Percentiles rank a stretch among this genome's conserved stretches.
Evolutionary conservation across 2,888 invertebrate genomes (phyloP).

Genomic region (Julus scandinavius): DNA sequence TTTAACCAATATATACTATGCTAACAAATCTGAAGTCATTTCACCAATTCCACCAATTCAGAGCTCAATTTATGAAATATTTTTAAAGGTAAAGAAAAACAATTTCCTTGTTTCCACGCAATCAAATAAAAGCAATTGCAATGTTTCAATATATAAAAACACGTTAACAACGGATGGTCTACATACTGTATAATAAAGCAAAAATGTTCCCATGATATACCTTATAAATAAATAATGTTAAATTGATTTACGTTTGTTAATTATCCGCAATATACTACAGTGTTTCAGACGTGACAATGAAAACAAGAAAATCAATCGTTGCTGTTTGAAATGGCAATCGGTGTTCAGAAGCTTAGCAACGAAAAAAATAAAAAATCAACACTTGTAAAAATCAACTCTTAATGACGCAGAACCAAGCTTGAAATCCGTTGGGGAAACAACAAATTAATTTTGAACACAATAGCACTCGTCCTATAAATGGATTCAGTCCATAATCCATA

Average conservation of each 20-base stretch:
- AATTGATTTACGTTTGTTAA: background rate
- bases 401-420: background rate
- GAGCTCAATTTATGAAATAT: no score
- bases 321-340: background rate
- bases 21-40: no score
- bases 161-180: no score
- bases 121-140: no score
- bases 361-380: background rate
- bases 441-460: background rate
- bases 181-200: no score
- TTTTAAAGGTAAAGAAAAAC: no score
- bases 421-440: background rate
- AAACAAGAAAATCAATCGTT: constrained; percentile 1
- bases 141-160: no score
- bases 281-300: background rate
- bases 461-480: background rate
- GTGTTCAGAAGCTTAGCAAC: background rate
- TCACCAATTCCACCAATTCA: no score
- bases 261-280: background rate
- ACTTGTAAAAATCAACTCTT: background rate
- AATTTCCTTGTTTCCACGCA: no score
- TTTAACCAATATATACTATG: no score
- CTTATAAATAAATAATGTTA: background rate
- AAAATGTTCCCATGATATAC: no score
- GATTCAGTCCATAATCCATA: background rate